A percentile compares a stretch with the other conserved stretches of the same genome.
These are phyloP conservation scores for Ectemnius continuus DNA, from an alignment of 2,888 invertebrate species.

Conservation along the genomic window DNA sequence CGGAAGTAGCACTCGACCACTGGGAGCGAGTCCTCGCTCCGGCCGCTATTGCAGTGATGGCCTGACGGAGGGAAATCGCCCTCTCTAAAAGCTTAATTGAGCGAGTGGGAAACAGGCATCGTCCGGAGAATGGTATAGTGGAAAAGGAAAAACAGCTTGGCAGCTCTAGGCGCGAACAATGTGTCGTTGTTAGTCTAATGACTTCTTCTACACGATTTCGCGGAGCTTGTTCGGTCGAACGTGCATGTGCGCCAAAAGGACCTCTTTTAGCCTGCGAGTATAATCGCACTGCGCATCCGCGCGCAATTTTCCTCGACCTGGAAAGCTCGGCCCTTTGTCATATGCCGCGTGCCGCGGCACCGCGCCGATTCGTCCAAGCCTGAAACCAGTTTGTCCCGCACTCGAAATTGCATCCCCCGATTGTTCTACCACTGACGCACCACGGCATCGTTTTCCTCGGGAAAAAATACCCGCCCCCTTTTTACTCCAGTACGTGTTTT, in stretches of 20 bases:
- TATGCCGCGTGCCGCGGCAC: neutral
- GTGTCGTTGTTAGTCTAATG: slow-evolving; percentile 50
- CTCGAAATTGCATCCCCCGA: too few species aligned
- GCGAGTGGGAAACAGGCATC: slow-evolving; percentile 7
- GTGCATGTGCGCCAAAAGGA: neutral
- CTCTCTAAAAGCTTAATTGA: slow-evolving; percentile 59
- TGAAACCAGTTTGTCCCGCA: too few species aligned
- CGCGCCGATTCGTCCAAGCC: too few species aligned
- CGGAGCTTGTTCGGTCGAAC: slow-evolving; percentile 1
- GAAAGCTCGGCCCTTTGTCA: slow-evolving; percentile 23
- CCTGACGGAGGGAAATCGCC: slow-evolving; percentile 45
- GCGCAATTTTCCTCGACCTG: slow-evolving; percentile 31
- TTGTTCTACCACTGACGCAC: too few species aligned
- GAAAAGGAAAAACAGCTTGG: slow-evolving; percentile 20
- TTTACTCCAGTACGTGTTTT: too few species aligned
- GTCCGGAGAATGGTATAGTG: neutral
- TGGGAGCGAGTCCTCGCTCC: too few species aligned
- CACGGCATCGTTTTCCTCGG: too few species aligned
- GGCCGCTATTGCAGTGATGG: slow-evolving; percentile 10
- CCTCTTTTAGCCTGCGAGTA: neutral
- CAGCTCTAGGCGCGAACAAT: slow-evolving; percentile 28
- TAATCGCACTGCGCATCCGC: slow-evolving; percentile 5
- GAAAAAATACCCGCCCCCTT: too few species aligned
- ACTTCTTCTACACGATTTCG: slow-evolving; percentile 36
- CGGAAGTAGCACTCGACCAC: slow-evolving; percentile 21